Conservation (phyloP, 1,140 invertebrate genomes). For the Parapsyche elsis region DNA sequence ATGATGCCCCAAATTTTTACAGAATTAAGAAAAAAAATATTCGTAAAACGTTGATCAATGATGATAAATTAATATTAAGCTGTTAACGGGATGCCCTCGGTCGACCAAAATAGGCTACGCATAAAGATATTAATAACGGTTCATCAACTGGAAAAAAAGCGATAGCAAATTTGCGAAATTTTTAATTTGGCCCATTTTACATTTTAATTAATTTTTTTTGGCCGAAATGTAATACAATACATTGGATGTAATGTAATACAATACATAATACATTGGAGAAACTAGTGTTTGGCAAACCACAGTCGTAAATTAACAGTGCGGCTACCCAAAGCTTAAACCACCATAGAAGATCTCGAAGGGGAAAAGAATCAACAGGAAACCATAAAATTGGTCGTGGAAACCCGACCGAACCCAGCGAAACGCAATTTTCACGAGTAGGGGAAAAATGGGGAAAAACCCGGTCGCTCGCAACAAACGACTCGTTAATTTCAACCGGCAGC, state of each 20-base stretch:
- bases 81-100: too few species aligned
- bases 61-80: too few species aligned
- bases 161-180: not conserved
- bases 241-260: too few species aligned
- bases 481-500: slow-evolving; percentile 16
- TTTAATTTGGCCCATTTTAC: too few species aligned
- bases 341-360: not conserved
- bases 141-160: not conserved
- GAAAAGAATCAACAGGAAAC: slow-evolving; percentile 40
- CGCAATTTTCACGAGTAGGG: not conserved
- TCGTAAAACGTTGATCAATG: too few species aligned
- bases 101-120: too few species aligned
- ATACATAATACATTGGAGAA: not conserved
- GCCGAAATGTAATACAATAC: too few species aligned
- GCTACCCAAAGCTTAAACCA: not conserved
- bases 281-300: not conserved
- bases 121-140: too few species aligned
- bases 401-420: not conserved
- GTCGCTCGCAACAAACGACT: not conserved
- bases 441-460: slow-evolving; percentile 36
- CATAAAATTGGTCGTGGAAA: slow-evolving; percentile 17
- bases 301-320: slow-evolving; percentile 16
- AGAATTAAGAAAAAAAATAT: too few species aligned
- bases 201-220: too few species aligned
- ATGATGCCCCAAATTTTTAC: too few species aligned